phyloP scores from a whole-genome alignment of 2,797 vertebrate genomes.

The Phalloptychus januarius region DNA sequence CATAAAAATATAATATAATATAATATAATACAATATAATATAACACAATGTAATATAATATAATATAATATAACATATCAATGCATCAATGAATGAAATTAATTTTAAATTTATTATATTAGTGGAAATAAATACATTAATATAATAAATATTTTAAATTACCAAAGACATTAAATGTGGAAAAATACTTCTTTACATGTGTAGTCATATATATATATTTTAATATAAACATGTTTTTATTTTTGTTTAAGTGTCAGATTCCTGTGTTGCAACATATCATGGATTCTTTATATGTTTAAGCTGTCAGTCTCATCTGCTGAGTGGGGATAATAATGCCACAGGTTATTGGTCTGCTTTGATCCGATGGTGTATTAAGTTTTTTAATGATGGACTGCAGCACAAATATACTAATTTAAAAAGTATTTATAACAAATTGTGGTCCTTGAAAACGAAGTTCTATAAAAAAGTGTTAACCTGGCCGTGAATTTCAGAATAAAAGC shows the following conservation, averaged over 20 bases:
- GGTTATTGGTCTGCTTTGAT: not conserved
- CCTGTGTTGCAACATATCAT: not conserved
- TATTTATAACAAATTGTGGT: not conserved
- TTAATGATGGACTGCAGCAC: not conserved
- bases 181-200: not conserved
- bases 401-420: not conserved
- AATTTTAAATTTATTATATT: not conserved
- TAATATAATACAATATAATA: conserved; percentile 3
- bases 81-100: not conserved
- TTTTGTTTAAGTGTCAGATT: not conserved
- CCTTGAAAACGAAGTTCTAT: not conserved
- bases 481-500: conserved; percentile 43
- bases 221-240: not conserved
- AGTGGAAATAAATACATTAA: not conserved
- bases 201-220: not conserved
- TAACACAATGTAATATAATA: conserved; percentile 7
- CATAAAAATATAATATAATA: not conserved
- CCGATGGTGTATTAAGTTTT: not conserved
- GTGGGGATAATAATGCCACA: not conserved
- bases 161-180: not conserved
- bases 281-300: not conserved
- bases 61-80: not conserved
- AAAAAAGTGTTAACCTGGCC: too few relatives aligned
- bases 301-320: not conserved
- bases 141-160: not conserved